Conservation (phyloP, 2,888 invertebrate genomes). For the Apodemia hepburni region DNA sequence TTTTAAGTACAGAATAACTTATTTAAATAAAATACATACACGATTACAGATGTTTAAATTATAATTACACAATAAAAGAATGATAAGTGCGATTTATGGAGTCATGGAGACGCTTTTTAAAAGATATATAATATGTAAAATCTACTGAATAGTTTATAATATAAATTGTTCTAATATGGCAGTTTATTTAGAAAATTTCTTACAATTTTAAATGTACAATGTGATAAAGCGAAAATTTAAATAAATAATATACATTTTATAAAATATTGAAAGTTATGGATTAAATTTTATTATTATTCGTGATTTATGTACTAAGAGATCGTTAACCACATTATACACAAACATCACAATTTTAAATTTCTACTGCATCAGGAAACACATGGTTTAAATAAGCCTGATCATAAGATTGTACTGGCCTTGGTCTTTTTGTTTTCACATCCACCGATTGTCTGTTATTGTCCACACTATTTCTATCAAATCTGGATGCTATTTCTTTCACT, state of each 20-base stretch:
- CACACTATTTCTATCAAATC: conserved; percentile 57
- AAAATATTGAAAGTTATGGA: conserved; percentile 7
- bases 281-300: conserved; percentile 18
- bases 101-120: background rate
- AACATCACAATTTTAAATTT: conserved; percentile 47
- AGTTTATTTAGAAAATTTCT: conserved; percentile 14
- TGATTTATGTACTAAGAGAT: conserved; percentile 39
- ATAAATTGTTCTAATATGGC: conserved; percentile 19
- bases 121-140: conserved; percentile 2
- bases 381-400: conserved; percentile 82
- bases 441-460: conserved; percentile 42
- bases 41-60: background rate
- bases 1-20: conserved; percentile 29
- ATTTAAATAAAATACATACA: conserved; percentile 17
- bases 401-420: conserved; percentile 79
- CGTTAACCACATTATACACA: conserved; percentile 22
- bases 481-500: conserved; percentile 69
- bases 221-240: conserved; percentile 10
- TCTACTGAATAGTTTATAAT: background rate
- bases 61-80: background rate
- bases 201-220: conserved; percentile 8
- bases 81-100: no score
- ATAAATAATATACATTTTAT: conserved; percentile 16
- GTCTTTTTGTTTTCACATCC: conserved; percentile 64
- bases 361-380: conserved; percentile 79